Conservation (phyloP, 2,113 vertebrate species). For the Nyctibius bracteatus region DNA sequence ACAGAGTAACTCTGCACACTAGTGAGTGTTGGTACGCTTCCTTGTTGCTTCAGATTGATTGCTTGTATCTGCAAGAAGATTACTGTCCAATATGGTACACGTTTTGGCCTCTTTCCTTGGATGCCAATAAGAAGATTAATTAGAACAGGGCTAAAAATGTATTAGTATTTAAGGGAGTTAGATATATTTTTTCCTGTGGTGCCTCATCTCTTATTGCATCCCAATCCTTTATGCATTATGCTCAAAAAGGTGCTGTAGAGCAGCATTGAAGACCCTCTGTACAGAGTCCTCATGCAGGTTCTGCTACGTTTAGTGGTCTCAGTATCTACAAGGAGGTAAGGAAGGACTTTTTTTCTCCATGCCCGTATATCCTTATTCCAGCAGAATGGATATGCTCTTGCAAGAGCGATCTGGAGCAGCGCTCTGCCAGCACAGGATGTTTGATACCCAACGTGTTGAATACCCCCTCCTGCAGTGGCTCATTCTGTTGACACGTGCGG, state of each 20-base stretch:
- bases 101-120: background rate
- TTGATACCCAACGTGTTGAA: fast-evolving
- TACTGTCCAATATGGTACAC: background rate
- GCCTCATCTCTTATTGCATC: background rate
- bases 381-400: background rate
- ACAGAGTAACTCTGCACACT: background rate
- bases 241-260: background rate
- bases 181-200: background rate
- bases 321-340: background rate
- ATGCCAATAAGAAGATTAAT: slow-evolving; percentile 3
- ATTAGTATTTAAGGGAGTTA: background rate
- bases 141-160: background rate
- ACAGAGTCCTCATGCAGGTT: background rate
- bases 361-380: background rate
- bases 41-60: background rate
- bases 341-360: background rate
- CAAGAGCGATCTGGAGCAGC: background rate
- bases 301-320: background rate
- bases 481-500: background rate
- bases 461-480: background rate
- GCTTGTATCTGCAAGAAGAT: background rate
- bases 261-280: background rate
- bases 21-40: background rate
- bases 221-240: background rate
- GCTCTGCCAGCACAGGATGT: background rate